Evolutionary conservation across 2,797 vertebrate genomes (phyloP), one percentile per base, ranked within the genome.

Genomic region (Gallirallus australis): DNA sequence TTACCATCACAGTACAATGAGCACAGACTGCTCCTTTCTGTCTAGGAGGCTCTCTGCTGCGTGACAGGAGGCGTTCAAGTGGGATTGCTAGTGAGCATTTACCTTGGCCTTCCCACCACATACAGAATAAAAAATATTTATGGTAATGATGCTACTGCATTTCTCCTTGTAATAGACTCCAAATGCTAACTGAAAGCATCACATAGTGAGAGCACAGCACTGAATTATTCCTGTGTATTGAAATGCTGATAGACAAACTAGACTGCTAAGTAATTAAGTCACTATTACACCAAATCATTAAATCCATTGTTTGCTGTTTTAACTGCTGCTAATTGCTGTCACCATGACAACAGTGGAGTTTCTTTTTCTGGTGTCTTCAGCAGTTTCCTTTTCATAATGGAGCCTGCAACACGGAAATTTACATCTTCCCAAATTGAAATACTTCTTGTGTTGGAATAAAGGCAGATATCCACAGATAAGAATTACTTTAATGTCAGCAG

Each of bases 301-400:
- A 92, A 96, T 88, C 77, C 75, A 96, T 95, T 97, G 96, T 96
- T 97, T 96, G 88, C 90, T 94, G 35, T 92, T 97, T 96, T 93
- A 97, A 97, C 93, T 96, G 89, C 45, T 91, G 85, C 82, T 97
- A 97, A 98, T 98, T 97, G 82, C 95, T 86, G 91, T 97, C 96
- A 90, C 97, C 91, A 96, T 97, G 93, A 96, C 96, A 97, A 98
- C 96, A 70, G 37, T n/a, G 39, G 89, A 92, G 20, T 90, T 92
- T 61, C 83, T 95, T 90, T 93, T 94, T 94, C 80, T 89, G 64
- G n/a, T 93, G 82, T 85, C 83, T 89, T 48, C 50, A 52, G n/a
- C 40, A 73, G 77, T 82, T 90, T 95, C 53, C n/a, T 91, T 78
- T 93, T 70, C 86, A 93, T 93, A 93, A 86, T 39, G 70, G 73